Base-by-base conservation (phyloP, 2,797 vertebrate species). In the Thamnophis elegans region DNA sequence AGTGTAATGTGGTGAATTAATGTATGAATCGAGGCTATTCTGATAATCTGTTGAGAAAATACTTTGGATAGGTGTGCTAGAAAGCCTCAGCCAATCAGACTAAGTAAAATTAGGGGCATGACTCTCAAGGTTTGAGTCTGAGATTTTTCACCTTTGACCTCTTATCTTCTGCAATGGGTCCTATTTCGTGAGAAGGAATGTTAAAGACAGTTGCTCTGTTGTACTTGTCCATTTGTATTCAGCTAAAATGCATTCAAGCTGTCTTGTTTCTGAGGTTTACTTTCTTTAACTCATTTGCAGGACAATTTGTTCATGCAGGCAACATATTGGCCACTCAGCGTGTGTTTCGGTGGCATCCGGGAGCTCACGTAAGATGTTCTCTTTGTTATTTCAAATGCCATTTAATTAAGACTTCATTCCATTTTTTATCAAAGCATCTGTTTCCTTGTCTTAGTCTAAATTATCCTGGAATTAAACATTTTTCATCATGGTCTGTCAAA, bases 271-370 rank as follows among this genome's bases (percentile, higher is more conserved):
- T 26, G 13, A 47, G 53, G 78, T 65, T 82, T 26, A 85, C 51
- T 93, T 91, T 55, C 2, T 90, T 28, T 91, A 5, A 28, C 82
- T 97, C n/a, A 95, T n/a, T 96, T 97, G 88, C 92, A 99, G 99
- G 99, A 90, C 95, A 97, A 0, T 98, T 98, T 94, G 99, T 99
- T 94, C 98, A 98, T 1, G 98, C 98, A 36, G 99, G 99, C n/a
- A 99, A 99, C 96, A 98, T 98, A 95, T 92, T 99, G 36, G 99
- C 98, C 2, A 99, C 99, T 0, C 99, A 99, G 97, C 97, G 98
- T 87, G 54, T 97, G 51, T 97, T 99, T 85, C 98, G 99, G 89
- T 99, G 98, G 98, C 99, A 99, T 65, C 99, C 99, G 0, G 99
- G 99, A 4, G 99, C 98, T 92, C 98, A 99, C 1, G 99, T 99